Evolutionary conservation across 2,888 invertebrate genomes (phyloP), one percentile per base, ranked within the genome.

Genomic region (Pseudococcus viburni): DNA sequence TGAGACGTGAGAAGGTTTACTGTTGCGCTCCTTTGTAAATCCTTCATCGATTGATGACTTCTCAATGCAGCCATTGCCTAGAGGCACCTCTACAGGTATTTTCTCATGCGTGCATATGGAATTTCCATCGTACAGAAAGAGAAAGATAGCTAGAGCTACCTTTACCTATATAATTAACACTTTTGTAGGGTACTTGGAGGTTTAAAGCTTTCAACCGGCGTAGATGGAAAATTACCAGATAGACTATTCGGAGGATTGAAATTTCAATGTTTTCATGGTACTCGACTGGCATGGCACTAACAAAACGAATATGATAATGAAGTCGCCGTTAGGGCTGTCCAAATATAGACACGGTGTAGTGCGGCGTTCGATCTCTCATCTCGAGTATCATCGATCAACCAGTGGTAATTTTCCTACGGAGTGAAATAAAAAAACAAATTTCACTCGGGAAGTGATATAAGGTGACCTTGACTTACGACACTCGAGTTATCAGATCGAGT

Each of bases 391-490:
- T 64, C 64, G 22, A 64, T 64, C 64, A 64, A 64, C 17, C 33
- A 17, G 33, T 33, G 33, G 73, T 73, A 73, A 33, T 33, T 73
- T 73, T 73, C 73, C 73, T 1, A 73, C 17, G 15, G 17, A 68
- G n/a, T 8, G 3, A 55, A 55, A 55, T n/a, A 59, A n/a, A 64
- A 19, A 8, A 64, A 68, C 19, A 73, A 73, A 73, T 73, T 73
- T 73, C 73, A 7, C 73, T 73, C 64, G 64, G 64, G 19, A 64
- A 83, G 46, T 46, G 80, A 83, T 83, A 83, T 83, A 46, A 46
- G 80, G 8, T n/a, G 22, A 83, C 80, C 80, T 83, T 83, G 80
- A 83, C 80, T 83, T 15, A n/a, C 7, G 77, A 83, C 46, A 46
- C 46, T 42, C 22, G 19, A 80, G 15, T 83, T 46, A 83, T 46